Evolutionary conservation across 1,140 invertebrate genomes (phyloP).

Genomic region (Cyclina sinensis): DNA sequence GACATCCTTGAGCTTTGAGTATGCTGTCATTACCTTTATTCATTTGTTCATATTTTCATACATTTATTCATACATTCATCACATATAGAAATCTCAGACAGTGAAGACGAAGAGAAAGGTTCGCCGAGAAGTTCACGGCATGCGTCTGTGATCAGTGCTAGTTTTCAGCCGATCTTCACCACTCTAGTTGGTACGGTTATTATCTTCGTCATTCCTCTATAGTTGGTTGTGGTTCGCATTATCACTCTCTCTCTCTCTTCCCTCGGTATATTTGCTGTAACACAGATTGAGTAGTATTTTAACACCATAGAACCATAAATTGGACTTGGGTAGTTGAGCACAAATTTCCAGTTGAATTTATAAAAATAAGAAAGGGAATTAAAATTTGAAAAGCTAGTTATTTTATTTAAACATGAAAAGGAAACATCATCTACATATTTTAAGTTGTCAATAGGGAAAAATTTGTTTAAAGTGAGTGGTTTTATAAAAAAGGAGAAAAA

Average conservation of each 20-base stretch:
- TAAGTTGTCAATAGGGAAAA: too few species aligned
- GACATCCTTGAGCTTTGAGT: too few species aligned
- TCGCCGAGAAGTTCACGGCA: slow-evolving; percentile 32
- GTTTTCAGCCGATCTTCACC: slow-evolving; percentile 66
- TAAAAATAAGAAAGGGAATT: too few species aligned
- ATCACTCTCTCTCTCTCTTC: not conserved
- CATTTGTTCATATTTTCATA: slow-evolving; percentile 36
- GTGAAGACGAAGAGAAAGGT: slow-evolving; percentile 45
- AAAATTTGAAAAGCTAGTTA: too few species aligned
- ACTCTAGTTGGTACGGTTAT: slow-evolving; percentile 59
- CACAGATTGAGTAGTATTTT: not conserved
- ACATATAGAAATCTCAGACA: slow-evolving; percentile 62
- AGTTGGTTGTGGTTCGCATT: slow-evolving; percentile 16
- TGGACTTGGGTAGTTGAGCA: not conserved
- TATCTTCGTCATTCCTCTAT: slow-evolving; percentile 11
- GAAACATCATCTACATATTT: too few species aligned
- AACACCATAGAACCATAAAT: not conserved
- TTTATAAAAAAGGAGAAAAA: too few species aligned
- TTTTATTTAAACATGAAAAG: too few species aligned
- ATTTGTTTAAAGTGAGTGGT: too few species aligned
- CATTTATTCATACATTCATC: slow-evolving; percentile 50
- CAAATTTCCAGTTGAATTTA: too few species aligned
- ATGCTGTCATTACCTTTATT: not conserved
- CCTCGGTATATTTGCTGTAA: not conserved
- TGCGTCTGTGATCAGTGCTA: slow-evolving; percentile 53